phyloP scores from a whole-genome alignment of 2,113 vertebrate genomes.

The Camelus dromedarius region DNA sequence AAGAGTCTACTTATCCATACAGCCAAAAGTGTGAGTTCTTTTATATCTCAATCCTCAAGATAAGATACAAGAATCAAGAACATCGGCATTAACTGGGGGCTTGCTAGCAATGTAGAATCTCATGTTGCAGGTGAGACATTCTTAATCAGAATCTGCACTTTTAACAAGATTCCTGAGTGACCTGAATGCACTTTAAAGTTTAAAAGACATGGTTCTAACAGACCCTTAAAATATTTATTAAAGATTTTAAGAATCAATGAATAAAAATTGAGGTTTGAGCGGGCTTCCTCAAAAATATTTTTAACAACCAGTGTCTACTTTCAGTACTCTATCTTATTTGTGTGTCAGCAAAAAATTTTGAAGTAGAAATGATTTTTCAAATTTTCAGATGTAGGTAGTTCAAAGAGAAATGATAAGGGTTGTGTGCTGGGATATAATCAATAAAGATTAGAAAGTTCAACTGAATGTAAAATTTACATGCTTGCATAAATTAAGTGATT shows the following conservation, averaged over 20 bases:
- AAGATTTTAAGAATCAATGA: conserved; percentile 26
- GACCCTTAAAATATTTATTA: neutral
- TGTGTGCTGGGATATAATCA: neutral
- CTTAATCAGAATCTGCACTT: neutral
- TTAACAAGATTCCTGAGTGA: neutral
- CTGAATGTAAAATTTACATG: neutral
- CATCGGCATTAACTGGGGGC: too few species aligned
- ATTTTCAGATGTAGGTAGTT: neutral
- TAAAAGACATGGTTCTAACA: neutral
- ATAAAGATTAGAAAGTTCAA: neutral
- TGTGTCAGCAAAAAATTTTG: neutral
- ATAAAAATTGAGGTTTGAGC: conserved; percentile 6
- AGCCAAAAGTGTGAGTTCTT: neutral
- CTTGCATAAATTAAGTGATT: neutral
- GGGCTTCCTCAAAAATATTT: neutral
- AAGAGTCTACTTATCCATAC: neutral
- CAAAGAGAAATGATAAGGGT: neutral
- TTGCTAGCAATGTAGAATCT: neutral
- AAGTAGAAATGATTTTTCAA: neutral
- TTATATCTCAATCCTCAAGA: neutral
- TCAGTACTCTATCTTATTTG: neutral
- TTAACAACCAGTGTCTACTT: neutral
- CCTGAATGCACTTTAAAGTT: neutral
- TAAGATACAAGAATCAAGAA: neutral
- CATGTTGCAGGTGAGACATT: neutral